Evolutionary conservation across 2,888 invertebrate species (phyloP), one percentile per base, ranked within the genome.

Genomic region (Psylliodes chrysocephalus): DNA sequence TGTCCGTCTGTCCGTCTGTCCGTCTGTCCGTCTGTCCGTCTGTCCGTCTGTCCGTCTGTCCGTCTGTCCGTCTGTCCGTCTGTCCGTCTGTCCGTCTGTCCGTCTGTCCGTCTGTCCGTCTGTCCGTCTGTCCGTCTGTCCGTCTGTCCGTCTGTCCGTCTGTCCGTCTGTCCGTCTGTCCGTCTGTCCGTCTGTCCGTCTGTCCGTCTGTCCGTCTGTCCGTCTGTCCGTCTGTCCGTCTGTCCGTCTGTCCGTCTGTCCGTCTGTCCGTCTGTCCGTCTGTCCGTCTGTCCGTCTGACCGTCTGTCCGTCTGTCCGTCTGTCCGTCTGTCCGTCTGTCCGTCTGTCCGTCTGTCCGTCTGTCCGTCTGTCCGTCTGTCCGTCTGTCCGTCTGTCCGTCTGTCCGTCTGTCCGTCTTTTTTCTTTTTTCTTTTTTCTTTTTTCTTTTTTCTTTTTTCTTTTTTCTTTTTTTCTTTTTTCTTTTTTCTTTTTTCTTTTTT

Each of bases 151-250:
- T 60, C 60, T 60, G 60, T 60, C 60, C 52, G 60, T 60, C 60
- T 51, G 60, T 60, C 60, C 52, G 60, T 60, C 60, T 60, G 60
- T 60, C 60, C 38, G 60, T 60, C 60, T 60, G 60, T 60, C 60
- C 52, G 60, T 60, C 60, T 51, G 60, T 60, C 60, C 52, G 60
- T 60, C 60, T 60, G 60, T 60, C 60, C 38, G 60, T 60, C 60
- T 60, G 60, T 60, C 60, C 52, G 60, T 60, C 60, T 60, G 60
- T 60, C 60, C 38, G 60, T 60, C 60, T 60, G 60, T 60, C 60
- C 52, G 60, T 60, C 60, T 51, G 60, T 60, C 60, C 52, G 60
- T 60, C 60, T 38, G 60, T 60, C 60, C 40, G 60, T 60, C 60
- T 52, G 60, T 60, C 60, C 4, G 47, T 47, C 47, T 52, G 60